These are phyloP conservation scores for Drosophila nannoptera DNA, from an alignment of 1,140 invertebrate species.

Conservation along the genomic window DNA sequence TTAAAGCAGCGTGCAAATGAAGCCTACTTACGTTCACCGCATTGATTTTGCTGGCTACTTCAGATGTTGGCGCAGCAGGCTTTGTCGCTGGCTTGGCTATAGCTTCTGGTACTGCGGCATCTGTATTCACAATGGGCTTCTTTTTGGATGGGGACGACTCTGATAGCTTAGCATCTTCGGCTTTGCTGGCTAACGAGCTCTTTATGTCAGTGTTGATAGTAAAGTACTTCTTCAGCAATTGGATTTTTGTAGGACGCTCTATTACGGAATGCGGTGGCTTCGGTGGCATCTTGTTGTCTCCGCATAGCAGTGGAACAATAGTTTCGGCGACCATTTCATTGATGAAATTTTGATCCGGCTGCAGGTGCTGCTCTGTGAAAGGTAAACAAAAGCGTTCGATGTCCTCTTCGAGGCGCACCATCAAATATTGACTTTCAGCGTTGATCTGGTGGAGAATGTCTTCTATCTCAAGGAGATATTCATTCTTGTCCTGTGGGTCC, in stretches of 20 bases:
- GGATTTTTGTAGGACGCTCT: conserved; percentile 41
- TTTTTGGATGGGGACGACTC: conserved; percentile 14
- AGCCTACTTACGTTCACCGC: conserved; percentile 48
- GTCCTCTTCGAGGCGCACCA: conserved; percentile 56
- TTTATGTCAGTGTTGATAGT: conserved; percentile 11
- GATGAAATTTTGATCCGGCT: conserved; percentile 46
- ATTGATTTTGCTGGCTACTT: conserved; percentile 10
- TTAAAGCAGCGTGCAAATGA: conserved; percentile 51
- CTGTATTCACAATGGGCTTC: background rate
- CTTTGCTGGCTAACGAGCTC: background rate
- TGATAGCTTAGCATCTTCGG: conserved; percentile 9
- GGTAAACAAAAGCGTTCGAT: conserved; percentile 63
- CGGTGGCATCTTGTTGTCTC: background rate
- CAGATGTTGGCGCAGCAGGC: conserved; percentile 1
- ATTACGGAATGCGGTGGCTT: conserved; percentile 40
- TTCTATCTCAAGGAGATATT: conserved; percentile 59
- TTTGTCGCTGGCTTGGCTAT: conserved; percentile 3
- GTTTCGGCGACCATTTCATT: conserved; percentile 45
- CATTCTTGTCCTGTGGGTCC: conserved; percentile 50
- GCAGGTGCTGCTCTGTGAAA: conserved; percentile 47
- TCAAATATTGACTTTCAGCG: conserved; percentile 65
- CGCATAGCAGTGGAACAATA: conserved; percentile 43
- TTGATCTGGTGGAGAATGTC: conserved; percentile 62
- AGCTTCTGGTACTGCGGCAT: background rate
- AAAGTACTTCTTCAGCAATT: conserved; percentile 54